These are phyloP conservation scores for Atherinosoma microstoma DNA, from an alignment of 2,797 vertebrate genomes.

Conservation along the genomic window DNA sequence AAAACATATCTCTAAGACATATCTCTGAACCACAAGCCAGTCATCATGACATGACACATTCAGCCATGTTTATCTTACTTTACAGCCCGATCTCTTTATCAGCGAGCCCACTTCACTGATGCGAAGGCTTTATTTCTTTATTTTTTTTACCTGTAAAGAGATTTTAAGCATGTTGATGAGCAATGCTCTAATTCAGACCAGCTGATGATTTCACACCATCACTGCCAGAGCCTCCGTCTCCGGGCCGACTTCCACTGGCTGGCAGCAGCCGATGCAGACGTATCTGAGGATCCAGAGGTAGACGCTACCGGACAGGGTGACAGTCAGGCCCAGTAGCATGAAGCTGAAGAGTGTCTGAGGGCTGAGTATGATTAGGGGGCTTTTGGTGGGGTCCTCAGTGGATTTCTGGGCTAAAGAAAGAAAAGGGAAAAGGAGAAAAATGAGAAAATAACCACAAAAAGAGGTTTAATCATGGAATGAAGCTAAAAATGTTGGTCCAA, in stretches of 20 bases:
- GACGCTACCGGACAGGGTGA: conserved; percentile 62
- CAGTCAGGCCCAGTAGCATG: conserved; percentile 67
- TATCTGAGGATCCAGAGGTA: conserved; percentile 77
- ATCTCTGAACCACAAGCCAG: background rate
- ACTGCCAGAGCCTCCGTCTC: conserved; percentile 52
- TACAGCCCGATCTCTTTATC: background rate
- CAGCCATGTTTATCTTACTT: background rate
- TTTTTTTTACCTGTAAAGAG: background rate
- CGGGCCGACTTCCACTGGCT: conserved; percentile 47
- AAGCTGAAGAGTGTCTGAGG: conserved; percentile 56
- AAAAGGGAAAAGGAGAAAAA: background rate
- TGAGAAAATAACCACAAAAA: background rate
- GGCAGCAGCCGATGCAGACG: conserved; percentile 74
- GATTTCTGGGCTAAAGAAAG: conserved; percentile 46
- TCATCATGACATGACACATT: background rate
- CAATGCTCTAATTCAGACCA: background rate
- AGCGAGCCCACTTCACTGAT: background rate
- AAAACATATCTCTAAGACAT: background rate
- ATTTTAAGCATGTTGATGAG: background rate
- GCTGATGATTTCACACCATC: conserved; percentile 43
- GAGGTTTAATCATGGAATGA: background rate
- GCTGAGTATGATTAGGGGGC: conserved; percentile 12
- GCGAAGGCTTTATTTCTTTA: too few species aligned
- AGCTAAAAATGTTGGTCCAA: background rate
- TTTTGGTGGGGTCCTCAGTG: conserved; percentile 13